phyloP scores from a whole-genome alignment of 2,888 invertebrate species.

The Clitarchus hookeri region DNA sequence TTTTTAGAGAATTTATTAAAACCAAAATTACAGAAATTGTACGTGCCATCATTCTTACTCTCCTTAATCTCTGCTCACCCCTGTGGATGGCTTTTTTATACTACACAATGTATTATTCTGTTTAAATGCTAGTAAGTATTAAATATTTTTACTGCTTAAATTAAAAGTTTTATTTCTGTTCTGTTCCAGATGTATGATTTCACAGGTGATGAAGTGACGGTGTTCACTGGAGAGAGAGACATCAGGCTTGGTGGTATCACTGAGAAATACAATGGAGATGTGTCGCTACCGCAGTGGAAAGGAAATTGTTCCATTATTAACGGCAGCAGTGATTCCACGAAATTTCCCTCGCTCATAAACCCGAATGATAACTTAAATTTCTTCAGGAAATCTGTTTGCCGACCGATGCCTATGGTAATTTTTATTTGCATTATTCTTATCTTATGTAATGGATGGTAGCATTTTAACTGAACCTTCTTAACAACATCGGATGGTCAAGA shows the following conservation, averaged over 20 bases:
- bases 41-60: no score
- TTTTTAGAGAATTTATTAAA: no score
- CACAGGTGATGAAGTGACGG: constrained; percentile 75
- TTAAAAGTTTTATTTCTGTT: neutral
- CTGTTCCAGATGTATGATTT: constrained; percentile 81
- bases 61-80: no score
- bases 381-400: constrained; percentile 83
- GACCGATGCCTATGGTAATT: constrained; percentile 75
- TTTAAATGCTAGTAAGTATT: no score
- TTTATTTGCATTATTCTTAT: constrained; percentile 23
- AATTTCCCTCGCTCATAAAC: constrained; percentile 73
- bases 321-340: constrained; percentile 82
- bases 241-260: constrained; percentile 68
- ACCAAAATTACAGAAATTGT: no score
- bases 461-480: neutral
- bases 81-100: no score
- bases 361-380: constrained; percentile 73
- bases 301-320: constrained; percentile 76
- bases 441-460: constrained; percentile 31
- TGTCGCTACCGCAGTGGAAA: constrained; percentile 76
- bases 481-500: no score
- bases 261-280: constrained; percentile 75
- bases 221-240: constrained; percentile 72
- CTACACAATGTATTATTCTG: no score
- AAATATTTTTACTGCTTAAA: no score